Conservation (phyloP, 2,888 invertebrate species). For the Melanotus villosus region DNA sequence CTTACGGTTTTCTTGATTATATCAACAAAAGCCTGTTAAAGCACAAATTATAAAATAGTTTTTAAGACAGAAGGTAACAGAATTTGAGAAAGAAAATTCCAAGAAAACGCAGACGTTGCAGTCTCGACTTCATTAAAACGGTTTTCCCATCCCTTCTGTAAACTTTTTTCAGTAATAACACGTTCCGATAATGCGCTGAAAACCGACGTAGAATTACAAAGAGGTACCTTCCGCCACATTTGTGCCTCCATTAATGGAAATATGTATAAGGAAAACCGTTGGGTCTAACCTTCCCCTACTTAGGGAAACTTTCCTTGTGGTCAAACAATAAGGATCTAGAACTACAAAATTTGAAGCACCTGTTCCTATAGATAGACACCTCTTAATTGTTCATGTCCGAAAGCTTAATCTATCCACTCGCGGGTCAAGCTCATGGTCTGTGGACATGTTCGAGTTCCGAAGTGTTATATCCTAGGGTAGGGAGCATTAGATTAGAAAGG, state of each 20-base stretch:
- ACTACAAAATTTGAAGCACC: neutral
- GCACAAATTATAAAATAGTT: no score
- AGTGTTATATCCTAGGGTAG: conserved; percentile 29
- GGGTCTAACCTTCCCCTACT: no score
- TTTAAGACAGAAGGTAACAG: no score
- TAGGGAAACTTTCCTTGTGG: no score
- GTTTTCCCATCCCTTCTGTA: neutral
- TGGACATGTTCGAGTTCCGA: conserved; percentile 24
- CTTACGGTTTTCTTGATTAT: no score
- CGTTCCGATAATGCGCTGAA: neutral
- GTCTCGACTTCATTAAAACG: neutral
- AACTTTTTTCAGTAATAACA: neutral
- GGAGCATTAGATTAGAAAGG: conserved; percentile 45
- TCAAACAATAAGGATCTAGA: neutral
- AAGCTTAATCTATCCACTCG: conserved; percentile 4
- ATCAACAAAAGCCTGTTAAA: no score
- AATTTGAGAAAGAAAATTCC: no score
- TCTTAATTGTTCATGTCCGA: conserved; percentile 23
- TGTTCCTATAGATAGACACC: neutral
- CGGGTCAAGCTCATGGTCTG: conserved; percentile 27
- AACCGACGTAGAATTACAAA: neutral
- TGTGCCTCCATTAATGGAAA: neutral
- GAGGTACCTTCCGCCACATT: neutral
- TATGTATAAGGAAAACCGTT: no score
- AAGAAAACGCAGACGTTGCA: conserved; percentile 1